These are phyloP conservation scores for Drosophila orena DNA, from an alignment of 1,140 invertebrate species.

Conservation along the genomic window DNA sequence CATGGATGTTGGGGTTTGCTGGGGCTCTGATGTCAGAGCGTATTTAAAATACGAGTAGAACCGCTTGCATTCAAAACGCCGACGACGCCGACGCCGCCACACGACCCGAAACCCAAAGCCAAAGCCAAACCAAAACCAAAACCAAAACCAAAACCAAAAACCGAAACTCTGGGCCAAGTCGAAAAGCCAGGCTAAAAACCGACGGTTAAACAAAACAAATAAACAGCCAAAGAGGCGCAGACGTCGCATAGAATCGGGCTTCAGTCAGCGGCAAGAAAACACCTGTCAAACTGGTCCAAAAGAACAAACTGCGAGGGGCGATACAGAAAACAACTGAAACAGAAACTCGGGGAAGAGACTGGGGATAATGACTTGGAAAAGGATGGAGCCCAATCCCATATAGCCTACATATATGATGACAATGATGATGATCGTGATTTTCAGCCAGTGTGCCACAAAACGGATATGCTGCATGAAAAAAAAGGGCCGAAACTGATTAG, in stretches of 20 bases:
- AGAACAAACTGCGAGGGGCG: conserved; percentile 24
- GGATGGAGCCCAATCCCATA: conserved; percentile 32
- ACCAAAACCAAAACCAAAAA: conserved; percentile 18
- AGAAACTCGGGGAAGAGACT: conserved; percentile 4
- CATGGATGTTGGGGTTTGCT: not conserved
- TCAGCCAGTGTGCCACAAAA: conserved; percentile 24
- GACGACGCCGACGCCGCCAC: conserved; percentile 56
- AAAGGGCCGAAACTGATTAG: conserved; percentile 56
- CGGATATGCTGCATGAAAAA: conserved; percentile 58
- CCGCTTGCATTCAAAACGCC: conserved; percentile 73
- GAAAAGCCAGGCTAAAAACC: conserved; percentile 21
- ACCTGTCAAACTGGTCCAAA: conserved; percentile 82
- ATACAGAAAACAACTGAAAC: conserved; percentile 11
- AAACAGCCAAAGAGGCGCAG: conserved; percentile 43
- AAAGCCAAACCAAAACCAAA: conserved; percentile 48
- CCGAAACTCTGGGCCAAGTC: conserved; percentile 11
- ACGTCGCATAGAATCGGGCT: conserved; percentile 79
- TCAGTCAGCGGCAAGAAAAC: conserved; percentile 81
- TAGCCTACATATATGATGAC: conserved; percentile 33
- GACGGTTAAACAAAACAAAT: conserved; percentile 50
- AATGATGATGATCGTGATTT: conserved; percentile 47
- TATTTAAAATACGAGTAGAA: conserved; percentile 83
- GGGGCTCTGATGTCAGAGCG: conserved; percentile 77
- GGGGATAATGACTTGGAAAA: conserved; percentile 73
- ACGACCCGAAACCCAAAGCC: conserved; percentile 60